Conservation (phyloP, 2,888 invertebrate genomes). For the Malachius bipustulatus region DNA sequence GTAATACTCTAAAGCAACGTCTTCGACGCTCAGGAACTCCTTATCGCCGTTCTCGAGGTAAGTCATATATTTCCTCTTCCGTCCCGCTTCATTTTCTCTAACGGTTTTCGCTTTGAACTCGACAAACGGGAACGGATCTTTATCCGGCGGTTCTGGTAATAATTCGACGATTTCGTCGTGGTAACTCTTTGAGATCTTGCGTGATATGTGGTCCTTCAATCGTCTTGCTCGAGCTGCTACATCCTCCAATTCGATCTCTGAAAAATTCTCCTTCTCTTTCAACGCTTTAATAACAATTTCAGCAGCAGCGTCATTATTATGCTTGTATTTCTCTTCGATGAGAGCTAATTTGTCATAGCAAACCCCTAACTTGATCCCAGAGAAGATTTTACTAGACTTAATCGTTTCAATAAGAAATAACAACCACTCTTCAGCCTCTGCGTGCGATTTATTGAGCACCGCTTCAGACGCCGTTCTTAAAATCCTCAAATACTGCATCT, state of each 20-base stretch:
- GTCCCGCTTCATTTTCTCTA: slow-evolving; percentile 21
- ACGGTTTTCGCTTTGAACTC: neutral
- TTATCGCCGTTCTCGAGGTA: slow-evolving; percentile 27
- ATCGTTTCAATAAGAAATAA: no score
- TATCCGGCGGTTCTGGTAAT: neutral
- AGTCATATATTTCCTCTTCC: slow-evolving; percentile 28
- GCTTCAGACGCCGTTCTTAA: no score
- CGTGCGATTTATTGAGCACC: no score
- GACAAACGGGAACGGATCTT: neutral
- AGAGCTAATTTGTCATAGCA: no score
- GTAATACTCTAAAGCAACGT: slow-evolving; percentile 44
- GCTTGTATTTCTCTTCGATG: no score
- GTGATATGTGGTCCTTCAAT: neutral
- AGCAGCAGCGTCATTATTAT: no score
- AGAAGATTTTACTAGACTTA: no score
- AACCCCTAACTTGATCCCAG: no score
- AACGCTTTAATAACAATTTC: neutral
- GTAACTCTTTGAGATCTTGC: neutral
- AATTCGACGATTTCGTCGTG: slow-evolving; percentile 1
- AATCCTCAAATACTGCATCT: no score
- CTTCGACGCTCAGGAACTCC: slow-evolving; percentile 43
- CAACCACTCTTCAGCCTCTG: no score
- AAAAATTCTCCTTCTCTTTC: neutral
- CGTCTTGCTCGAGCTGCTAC: neutral
- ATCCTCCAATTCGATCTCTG: slow-evolving; percentile 1